Conservation (phyloP, 2,113 vertebrate species). For the Willisornis vidua region DNA sequence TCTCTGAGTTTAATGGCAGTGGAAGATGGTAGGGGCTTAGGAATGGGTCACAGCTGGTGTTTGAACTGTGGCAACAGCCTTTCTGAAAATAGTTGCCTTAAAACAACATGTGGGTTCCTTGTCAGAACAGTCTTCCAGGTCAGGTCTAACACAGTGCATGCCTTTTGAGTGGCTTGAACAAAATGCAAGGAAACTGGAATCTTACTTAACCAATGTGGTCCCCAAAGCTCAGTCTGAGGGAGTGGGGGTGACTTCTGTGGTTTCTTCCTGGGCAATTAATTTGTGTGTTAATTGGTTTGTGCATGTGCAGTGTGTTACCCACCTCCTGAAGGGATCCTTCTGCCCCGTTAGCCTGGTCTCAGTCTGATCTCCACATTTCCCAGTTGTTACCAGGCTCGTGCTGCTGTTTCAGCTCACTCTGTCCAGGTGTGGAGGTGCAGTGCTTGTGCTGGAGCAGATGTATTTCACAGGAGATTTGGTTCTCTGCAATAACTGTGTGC, state of each 20-base stretch:
- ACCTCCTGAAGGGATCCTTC: accelerated
- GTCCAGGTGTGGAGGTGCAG: background rate
- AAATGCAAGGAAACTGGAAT: background rate
- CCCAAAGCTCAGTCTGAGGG: background rate
- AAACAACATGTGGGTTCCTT: background rate
- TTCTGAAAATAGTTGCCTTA: background rate
- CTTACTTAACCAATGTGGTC: background rate
- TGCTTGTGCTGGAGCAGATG: background rate
- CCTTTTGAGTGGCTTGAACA: background rate
- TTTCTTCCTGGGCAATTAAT: background rate
- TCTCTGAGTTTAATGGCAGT: background rate
- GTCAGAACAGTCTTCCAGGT: background rate
- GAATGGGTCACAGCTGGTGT: background rate
- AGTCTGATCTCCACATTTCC: accelerated
- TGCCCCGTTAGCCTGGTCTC: background rate
- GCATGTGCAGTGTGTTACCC: background rate
- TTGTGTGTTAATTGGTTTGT: background rate
- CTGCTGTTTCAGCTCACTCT: background rate
- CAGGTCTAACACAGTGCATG: background rate
- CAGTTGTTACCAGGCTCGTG: background rate
- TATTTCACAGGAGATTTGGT: background rate
- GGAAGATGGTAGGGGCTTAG: background rate
- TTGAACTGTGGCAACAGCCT: background rate
- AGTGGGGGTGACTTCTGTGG: background rate
- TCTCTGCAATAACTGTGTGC: background rate